Evolutionary conservation across 1,140 invertebrate genomes (phyloP).

Genomic region (Agrilus planipennis): DNA sequence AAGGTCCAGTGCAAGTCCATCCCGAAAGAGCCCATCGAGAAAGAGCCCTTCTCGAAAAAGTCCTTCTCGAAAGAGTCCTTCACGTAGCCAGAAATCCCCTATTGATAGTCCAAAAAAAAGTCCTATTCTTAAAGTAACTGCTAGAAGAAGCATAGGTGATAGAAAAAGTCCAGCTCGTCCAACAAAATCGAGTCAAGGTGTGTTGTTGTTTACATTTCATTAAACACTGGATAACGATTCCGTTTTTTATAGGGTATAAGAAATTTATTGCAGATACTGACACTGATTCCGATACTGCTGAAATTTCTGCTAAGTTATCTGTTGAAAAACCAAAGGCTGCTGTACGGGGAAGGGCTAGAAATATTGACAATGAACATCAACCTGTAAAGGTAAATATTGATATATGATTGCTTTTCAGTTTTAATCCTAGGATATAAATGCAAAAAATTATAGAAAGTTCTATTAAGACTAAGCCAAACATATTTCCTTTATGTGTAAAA

Average conservation of each 20-base stretch:
- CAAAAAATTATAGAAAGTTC: not conserved
- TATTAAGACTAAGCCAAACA: not conserved
- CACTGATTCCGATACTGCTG: conserved; percentile 2
- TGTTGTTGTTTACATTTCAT: not conserved
- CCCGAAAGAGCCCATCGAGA: conserved; percentile 6
- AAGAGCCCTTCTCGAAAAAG: conserved; percentile 8
- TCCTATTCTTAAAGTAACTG: not conserved
- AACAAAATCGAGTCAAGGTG: not conserved
- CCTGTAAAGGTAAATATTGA: not conserved
- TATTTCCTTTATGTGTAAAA: no score
- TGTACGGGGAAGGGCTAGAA: not conserved
- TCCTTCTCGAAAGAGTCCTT: conserved; percentile 2
- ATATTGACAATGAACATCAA: not conserved
- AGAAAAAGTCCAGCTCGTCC: not conserved
- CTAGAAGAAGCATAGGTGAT: not conserved
- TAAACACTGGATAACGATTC: not conserved
- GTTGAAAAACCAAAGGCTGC: conserved; percentile 1
- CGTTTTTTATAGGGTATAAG: not conserved
- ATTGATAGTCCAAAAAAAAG: conserved; percentile 1
- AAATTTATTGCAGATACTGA: conserved; percentile 4
- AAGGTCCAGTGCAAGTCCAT: no score
- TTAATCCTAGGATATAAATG: not conserved
- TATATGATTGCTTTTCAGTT: not conserved
- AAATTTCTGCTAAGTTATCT: not conserved
- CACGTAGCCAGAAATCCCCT: not conserved